These are phyloP conservation scores for Halcyon smyrnensis DNA, from an alignment of 2,797 vertebrate genomes.

Conservation along the genomic window DNA sequence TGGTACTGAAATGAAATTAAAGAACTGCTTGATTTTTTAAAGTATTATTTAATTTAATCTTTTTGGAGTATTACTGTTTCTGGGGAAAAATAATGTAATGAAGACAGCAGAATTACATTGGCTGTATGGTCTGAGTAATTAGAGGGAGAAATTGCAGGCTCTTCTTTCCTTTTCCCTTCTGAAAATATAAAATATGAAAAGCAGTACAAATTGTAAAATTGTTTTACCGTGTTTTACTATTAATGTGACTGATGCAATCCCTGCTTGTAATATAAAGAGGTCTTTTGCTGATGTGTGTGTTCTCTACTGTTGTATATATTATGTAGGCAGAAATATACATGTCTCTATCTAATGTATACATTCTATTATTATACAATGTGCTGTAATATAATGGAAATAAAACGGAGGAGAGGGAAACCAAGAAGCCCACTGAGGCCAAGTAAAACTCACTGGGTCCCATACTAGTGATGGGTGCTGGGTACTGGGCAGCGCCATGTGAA, in stretches of 20 bases:
- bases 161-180: slow-evolving; percentile 1
- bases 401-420: neutral
- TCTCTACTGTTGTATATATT: neutral
- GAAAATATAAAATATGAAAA: slow-evolving; percentile 2
- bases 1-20: slow-evolving; percentile 72
- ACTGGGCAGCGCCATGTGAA: neutral
- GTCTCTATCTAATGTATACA: neutral
- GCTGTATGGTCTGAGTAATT: slow-evolving; percentile 42
- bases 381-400: neutral
- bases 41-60: slow-evolving; percentile 68
- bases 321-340: neutral
- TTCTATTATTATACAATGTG: neutral
- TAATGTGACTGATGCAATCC: neutral
- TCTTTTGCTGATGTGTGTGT: neutral
- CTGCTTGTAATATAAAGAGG: neutral
- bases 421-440: neutral
- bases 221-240: neutral
- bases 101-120: slow-evolving; percentile 48
- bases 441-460: neutral
- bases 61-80: slow-evolving; percentile 60
- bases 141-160: slow-evolving; percentile 13
- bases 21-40: slow-evolving; percentile 36
- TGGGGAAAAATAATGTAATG: slow-evolving; percentile 65
- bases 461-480: neutral
- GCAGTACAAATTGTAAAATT: neutral